Evolutionary conservation across 2,888 invertebrate species (phyloP), one percentile per base, ranked within the genome.

Genomic region (Disparrhopalites patrizii): DNA sequence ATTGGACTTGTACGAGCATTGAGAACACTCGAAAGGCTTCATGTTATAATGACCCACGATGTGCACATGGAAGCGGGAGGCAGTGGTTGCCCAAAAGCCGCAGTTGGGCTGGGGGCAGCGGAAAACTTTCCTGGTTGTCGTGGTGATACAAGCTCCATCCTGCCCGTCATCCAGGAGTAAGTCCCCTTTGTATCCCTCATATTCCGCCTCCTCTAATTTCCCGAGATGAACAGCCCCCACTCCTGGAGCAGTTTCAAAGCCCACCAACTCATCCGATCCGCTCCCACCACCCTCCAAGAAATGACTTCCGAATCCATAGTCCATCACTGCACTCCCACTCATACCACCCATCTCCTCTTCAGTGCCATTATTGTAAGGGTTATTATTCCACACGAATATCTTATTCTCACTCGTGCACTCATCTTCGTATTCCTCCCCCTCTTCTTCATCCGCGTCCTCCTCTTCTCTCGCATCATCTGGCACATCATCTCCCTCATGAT

Each of bases 1-100:
- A 78, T 96, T 96, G 30, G 94, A 94, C 75, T 92, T 87, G 78
- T 94, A 93, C 62, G 91, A 88, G 81, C 96, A 97, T 18, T 91
- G 83, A 1, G 95, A 94, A 81, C 97, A 97, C 80, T 94, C 92
- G 79, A 94, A 97, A 0, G 95, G 52, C 30, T 57, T 62, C 69
- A 90, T 90, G 79, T 93, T 93, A 73, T 92, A 83, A 80, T 94
- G 94, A 1, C 93, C 93, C 13, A 93, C 93, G 74, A 93, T 92
- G 79, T 94, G 94, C 3, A 93, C 93, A 79, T 93, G 93, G 79
- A 94, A 94, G 68, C 93, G 85, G 27, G 93, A 93, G 10, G 93
- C 93, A 15, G 93, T 93, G 13, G 91, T 90, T 5, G 93, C 92
- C 90, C 92, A 93, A 79, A 93, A 93, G 64, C 89, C 86, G 79